Conservation (phyloP, 2,797 vertebrate genomes). For the Pelobates cultripes region DNA sequence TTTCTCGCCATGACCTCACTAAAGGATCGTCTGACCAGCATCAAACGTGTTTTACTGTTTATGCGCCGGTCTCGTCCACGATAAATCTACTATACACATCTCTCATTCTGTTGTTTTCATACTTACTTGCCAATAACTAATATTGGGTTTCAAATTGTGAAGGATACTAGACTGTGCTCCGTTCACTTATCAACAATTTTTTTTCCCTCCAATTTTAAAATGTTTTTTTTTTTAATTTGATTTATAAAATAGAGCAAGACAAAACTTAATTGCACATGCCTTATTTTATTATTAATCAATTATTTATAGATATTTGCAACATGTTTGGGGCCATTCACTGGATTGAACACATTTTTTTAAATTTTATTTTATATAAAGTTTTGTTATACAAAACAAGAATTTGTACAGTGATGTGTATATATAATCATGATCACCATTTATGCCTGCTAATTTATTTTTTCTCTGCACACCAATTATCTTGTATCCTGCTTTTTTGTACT, state of each 20-base stretch:
- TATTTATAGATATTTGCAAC: constrained; percentile 8
- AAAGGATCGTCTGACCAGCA: constrained; percentile 75
- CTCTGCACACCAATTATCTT: constrained; percentile 59
- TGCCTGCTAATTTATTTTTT: constrained; percentile 75
- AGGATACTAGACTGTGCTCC: neutral
- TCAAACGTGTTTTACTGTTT: constrained; percentile 73
- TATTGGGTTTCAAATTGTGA: constrained; percentile 3
- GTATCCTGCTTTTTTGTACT: constrained; percentile 68
- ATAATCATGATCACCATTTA: constrained; percentile 68
- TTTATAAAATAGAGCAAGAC: constrained; percentile 10
- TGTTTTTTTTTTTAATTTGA: constrained; percentile 55
- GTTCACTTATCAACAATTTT: neutral
- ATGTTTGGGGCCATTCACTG: neutral
- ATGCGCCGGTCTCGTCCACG: constrained; percentile 68
- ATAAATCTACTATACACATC: constrained; percentile 58
- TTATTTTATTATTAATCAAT: constrained; percentile 24
- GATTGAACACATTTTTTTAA: constrained; percentile 21
- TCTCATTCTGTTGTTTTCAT: neutral
- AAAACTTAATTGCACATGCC: constrained; percentile 1
- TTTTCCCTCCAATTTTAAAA: neutral
- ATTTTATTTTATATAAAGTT: constrained; percentile 8
- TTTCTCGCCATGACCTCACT: constrained; percentile 81
- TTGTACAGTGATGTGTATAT: constrained; percentile 66
- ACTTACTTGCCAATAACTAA: neutral
- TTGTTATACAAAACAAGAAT: constrained; percentile 52